A percentile compares a stretch with the other conserved stretches of the same genome.
Evolutionary conservation across 2,797 vertebrate genomes (phyloP).

Genomic region (Acanthopagrus latus): DNA sequence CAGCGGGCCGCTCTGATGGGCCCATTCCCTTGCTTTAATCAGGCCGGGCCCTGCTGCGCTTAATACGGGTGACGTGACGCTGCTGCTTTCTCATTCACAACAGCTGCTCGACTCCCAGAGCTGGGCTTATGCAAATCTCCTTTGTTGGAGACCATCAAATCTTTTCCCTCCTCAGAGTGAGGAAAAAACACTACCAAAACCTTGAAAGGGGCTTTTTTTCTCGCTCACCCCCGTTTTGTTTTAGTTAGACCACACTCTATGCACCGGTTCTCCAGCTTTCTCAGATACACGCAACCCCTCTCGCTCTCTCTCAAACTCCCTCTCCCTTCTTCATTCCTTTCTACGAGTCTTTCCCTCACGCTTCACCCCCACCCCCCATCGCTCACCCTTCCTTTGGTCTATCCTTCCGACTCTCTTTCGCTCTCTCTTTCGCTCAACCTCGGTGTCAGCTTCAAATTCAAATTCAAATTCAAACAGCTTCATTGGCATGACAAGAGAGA

Average conservation of each 20-base stretch:
- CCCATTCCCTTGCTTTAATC: constrained; percentile 83
- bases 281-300: constrained; percentile 46
- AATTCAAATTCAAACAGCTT: constrained; percentile 82
- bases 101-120: constrained; percentile 86
- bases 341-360: constrained; percentile 44
- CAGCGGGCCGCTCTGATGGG: constrained; percentile 72
- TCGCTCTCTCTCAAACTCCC: constrained; percentile 43
- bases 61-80: constrained; percentile 81
- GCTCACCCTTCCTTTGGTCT: constrained; percentile 53
- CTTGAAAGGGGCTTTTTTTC: constrained; percentile 67
- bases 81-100: constrained; percentile 85
- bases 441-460: constrained; percentile 78
- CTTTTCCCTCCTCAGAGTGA: constrained; percentile 74
- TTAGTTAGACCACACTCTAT: constrained; percentile 69
- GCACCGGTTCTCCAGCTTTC: constrained; percentile 38
- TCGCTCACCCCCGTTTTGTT: constrained; percentile 67
- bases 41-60: constrained; percentile 78
- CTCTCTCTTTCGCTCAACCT: constrained; percentile 57
- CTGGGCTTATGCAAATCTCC: constrained; percentile 86
- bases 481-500: constrained; percentile 85
- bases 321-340: constrained; percentile 51
- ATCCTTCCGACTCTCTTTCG: constrained; percentile 36
- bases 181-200: constrained; percentile 66
- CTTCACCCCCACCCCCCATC: constrained; percentile 59
- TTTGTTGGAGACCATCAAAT: constrained; percentile 85